These are phyloP conservation scores for Arothron firmamentum DNA, from an alignment of 2,113 vertebrate genomes.

Conservation along the genomic window DNA sequence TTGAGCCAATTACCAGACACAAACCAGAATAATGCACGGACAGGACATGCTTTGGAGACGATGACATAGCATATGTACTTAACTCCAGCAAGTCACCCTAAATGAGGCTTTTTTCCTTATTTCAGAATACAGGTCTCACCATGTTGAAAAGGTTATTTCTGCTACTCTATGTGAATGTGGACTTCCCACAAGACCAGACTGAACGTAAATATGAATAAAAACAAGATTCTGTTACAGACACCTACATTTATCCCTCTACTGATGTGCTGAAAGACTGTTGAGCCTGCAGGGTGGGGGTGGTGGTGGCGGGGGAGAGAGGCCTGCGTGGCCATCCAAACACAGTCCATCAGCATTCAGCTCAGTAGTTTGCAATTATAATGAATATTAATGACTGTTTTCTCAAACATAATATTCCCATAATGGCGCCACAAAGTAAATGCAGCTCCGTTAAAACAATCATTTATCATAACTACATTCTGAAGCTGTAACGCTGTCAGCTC, in stretches of 20 bases:
- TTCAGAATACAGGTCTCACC: slow-evolving; percentile 3
- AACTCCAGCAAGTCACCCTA: slow-evolving; percentile 22
- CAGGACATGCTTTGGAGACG: slow-evolving; percentile 42
- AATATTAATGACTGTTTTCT: slow-evolving; percentile 79
- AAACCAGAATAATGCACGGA: slow-evolving; percentile 60
- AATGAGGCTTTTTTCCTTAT: slow-evolving; percentile 3
- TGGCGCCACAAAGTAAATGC: slow-evolving; percentile 75
- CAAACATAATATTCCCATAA: slow-evolving; percentile 76
- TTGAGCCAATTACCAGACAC: slow-evolving; percentile 78
- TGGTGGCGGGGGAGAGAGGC: not conserved
- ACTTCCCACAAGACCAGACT: not conserved
- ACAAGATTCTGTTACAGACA: slow-evolving; percentile 32
- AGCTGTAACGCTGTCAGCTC: slow-evolving; percentile 63
- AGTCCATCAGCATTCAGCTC: slow-evolving; percentile 72
- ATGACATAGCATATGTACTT: slow-evolving; percentile 19
- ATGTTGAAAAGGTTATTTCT: not conserved
- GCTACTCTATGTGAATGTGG: slow-evolving; percentile 20
- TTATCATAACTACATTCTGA: slow-evolving; percentile 71
- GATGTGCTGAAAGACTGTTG: slow-evolving; percentile 36
- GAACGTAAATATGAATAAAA: slow-evolving; percentile 26
- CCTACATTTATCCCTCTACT: slow-evolving; percentile 42
- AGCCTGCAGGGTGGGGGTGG: too few relatives aligned
- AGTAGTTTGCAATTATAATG: slow-evolving; percentile 74
- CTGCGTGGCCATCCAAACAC: slow-evolving; percentile 39
- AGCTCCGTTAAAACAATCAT: slow-evolving; percentile 73